Evolutionary conservation across 2,113 vertebrate genomes (phyloP), one percentile per base, ranked within the genome.

Genomic region (Elephas maximus): DNA sequence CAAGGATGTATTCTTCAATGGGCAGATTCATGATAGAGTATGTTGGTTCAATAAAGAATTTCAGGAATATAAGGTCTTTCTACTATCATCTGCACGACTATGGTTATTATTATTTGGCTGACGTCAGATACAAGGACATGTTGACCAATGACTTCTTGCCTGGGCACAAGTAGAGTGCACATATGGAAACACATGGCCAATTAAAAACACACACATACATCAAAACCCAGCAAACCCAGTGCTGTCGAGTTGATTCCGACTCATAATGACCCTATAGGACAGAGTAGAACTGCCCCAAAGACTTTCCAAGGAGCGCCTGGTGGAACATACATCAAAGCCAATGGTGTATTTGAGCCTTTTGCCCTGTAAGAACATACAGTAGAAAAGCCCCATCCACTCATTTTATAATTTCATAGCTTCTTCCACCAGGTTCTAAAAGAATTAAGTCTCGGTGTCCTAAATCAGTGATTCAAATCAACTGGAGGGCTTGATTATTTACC

Each of bases 141-240:
- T 28, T 28, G 26, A 15, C 14, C 14, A 30, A 0, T 28, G 9
- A 8, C 41, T 26, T 26, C 8, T 8, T 1, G 9, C 12, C 33
- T 15, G 63, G 18, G 6, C 17, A 2, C 53, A 45, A 18, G 23
- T 28, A 24, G 37, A 26, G 10, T 2, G 2, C 8, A n/a, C 12
- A 20, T 60, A 37, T 62, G 5, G 76, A 67, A 53, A 74, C 12
- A 28, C 21, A 44, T 69, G 53, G 24, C 5, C 60, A 14, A 2
- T 6, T 74, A 33, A n/a, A 92, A 73, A 87, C 6, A 33, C 7
- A 45, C 15, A 9, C 15, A 45, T 53, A 12, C 12, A 53, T 53
- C 51, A 53, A 37, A 37, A 37, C 37, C 37, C 37, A 37, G 37
- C 37, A 37, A 37, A 37, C 37, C 37, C 37, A 37, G 37, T 37